These are phyloP conservation scores for Ditylenchus dipsaci DNA, from an alignment of 1,140 invertebrate genomes.

Conservation along the genomic window DNA sequence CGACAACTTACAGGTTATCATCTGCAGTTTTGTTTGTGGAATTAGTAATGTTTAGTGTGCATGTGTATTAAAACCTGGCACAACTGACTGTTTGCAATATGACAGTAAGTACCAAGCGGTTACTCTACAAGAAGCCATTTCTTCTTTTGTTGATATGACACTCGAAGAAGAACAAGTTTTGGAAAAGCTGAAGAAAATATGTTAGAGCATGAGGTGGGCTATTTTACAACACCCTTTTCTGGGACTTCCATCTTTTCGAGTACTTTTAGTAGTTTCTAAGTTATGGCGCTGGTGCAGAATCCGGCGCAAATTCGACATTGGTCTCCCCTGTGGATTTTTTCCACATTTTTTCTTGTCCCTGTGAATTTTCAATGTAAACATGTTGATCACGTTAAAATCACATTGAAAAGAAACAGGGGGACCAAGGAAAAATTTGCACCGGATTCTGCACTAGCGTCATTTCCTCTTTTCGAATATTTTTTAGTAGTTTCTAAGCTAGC, in stretches of 20 bases:
- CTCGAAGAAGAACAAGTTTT: too few relatives aligned
- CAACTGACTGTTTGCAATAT: conserved; percentile 14
- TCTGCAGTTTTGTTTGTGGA: too few relatives aligned
- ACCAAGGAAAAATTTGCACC: too few relatives aligned
- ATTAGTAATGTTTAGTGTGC: conserved; percentile 22
- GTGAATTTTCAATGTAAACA: background rate
- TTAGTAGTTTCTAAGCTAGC: background rate
- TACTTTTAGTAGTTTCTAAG: background rate
- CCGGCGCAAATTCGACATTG: too few relatives aligned
- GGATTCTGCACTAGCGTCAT: too few relatives aligned
- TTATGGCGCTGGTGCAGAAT: too few relatives aligned
- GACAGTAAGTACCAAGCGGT: conserved; percentile 13
- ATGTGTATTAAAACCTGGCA: conserved; percentile 11
- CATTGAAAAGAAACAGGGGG: too few relatives aligned
- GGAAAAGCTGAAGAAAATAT: too few relatives aligned
- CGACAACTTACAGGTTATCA: too few relatives aligned
- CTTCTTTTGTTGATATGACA: background rate
- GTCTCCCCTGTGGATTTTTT: too few relatives aligned
- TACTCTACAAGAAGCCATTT: conserved; percentile 16
- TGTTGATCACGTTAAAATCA: background rate
- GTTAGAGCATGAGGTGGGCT: too few relatives aligned
- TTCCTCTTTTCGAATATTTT: background rate
- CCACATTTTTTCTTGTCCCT: too few relatives aligned
- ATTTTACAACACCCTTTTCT: background rate
- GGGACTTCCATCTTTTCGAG: background rate